Conservation (phyloP, 2,888 invertebrate species). For the Crocallis elinguaria region DNA sequence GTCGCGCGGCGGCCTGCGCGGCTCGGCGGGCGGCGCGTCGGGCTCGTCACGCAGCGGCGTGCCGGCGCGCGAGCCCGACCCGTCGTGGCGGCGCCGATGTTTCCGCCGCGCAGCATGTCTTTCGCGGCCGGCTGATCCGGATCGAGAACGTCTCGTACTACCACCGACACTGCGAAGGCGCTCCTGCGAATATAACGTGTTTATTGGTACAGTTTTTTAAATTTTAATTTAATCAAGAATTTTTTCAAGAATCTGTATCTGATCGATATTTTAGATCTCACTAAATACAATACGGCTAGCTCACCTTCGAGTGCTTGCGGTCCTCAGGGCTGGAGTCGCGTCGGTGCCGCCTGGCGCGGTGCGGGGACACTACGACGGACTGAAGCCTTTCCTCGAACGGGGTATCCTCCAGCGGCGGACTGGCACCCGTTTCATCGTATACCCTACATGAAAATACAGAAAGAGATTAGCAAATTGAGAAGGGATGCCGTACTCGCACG, state of each 20-base stretch:
- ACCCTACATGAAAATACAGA: conserved; percentile 64
- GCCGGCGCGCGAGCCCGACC: conserved; percentile 81
- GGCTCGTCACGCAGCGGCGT: conserved; percentile 86
- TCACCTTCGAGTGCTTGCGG: conserved; percentile 73
- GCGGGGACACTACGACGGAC: conserved; percentile 83
- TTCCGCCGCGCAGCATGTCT: conserved; percentile 73
- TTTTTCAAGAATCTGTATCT: too few species aligned
- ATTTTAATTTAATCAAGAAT: too few species aligned
- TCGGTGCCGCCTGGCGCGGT: conserved; percentile 71
- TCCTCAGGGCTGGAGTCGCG: conserved; percentile 91
- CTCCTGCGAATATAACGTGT: conserved; percentile 50
- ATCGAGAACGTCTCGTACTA: conserved; percentile 60
- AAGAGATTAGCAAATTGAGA: too few species aligned
- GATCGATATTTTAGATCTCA: too few species aligned
- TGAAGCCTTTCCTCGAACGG: conserved; percentile 81
- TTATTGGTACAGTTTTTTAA: too few species aligned
- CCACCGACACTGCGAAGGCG: conserved; percentile 64
- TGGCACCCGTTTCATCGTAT: conserved; percentile 83
- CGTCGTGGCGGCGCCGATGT: conserved; percentile 76
- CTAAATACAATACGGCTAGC: too few species aligned
- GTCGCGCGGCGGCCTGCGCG: conserved; percentile 87
- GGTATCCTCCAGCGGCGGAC: conserved; percentile 88
- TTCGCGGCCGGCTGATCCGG: conserved; percentile 62
- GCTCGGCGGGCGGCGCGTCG: conserved; percentile 91
- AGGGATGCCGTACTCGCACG: neutral